phyloP scores from a whole-genome alignment of 2,888 invertebrate genomes.

The Oegoconia quadripuncta region DNA sequence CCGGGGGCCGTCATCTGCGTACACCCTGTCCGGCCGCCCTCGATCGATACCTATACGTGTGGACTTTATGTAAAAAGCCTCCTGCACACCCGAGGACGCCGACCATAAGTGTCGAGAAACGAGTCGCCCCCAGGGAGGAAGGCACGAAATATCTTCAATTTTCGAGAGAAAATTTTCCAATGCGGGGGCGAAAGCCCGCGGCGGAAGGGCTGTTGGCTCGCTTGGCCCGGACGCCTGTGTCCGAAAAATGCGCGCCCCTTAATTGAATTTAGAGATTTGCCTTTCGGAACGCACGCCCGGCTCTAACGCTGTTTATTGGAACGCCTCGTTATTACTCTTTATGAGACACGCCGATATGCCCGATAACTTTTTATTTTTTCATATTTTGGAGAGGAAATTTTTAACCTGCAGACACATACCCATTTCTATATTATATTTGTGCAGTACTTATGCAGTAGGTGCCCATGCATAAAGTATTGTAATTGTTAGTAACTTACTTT shows the following conservation, averaged over 20 bases:
- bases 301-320: slow-evolving; percentile 55
- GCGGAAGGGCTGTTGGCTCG: slow-evolving; percentile 66
- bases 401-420: not conserved
- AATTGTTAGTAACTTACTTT: no score
- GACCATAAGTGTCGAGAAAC: slow-evolving; percentile 78
- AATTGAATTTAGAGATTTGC: slow-evolving; percentile 78
- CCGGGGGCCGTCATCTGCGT: slow-evolving; percentile 75
- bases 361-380: slow-evolving; percentile 41
- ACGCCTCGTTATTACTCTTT: slow-evolving; percentile 57
- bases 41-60: slow-evolving; percentile 79
- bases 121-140: slow-evolving; percentile 75
- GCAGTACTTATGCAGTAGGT: no score
- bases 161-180: slow-evolving; percentile 79
- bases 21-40: slow-evolving; percentile 75
- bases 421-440: no score
- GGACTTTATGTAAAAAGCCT: slow-evolving; percentile 79
- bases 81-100: slow-evolving; percentile 75
- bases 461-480: no score
- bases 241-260: slow-evolving; percentile 75
- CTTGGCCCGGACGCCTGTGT: slow-evolving; percentile 62
- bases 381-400: slow-evolving; percentile 1
- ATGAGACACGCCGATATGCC: slow-evolving; percentile 37
- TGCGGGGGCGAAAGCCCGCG: slow-evolving; percentile 73
- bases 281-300: slow-evolving; percentile 64
- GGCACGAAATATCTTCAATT: slow-evolving; percentile 78